These are phyloP conservation scores for Andricus curvator DNA, from an alignment of 2,888 invertebrate genomes.

Conservation along the genomic window DNA sequence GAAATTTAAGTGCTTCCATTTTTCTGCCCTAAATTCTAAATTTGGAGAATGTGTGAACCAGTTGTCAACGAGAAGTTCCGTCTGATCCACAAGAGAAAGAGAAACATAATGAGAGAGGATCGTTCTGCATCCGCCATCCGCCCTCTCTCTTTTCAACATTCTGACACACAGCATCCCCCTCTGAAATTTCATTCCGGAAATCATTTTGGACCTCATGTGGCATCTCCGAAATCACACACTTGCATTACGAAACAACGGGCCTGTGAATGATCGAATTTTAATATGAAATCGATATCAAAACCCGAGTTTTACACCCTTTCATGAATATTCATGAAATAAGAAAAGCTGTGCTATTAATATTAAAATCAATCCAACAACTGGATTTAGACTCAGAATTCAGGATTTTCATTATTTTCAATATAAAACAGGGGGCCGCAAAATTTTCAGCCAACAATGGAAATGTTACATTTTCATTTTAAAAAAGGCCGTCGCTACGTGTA, in stretches of 20 bases:
- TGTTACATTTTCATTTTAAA: too few relatives aligned
- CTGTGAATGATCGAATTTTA: constrained; percentile 14
- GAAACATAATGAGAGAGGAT: constrained; percentile 17
- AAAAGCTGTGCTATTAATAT: constrained; percentile 7
- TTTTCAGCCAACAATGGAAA: too few relatives aligned
- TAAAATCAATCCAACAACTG: constrained; percentile 12
- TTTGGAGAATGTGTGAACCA: not conserved
- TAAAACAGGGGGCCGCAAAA: too few relatives aligned
- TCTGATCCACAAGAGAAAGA: constrained; percentile 17
- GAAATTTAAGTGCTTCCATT: not conserved
- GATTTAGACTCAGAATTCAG: too few relatives aligned
- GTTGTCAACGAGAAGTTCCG: not conserved
- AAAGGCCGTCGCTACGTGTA: too few relatives aligned
- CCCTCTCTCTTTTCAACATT: not conserved
- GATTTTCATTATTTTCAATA: too few relatives aligned
- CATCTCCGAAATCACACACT: not conserved
- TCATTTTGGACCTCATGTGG: constrained; percentile 29
- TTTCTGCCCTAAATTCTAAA: not conserved
- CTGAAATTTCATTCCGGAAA: constrained; percentile 36
- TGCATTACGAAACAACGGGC: constrained; percentile 1
- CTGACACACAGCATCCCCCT: not conserved
- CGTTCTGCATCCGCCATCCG: constrained; percentile 6
- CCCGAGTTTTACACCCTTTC: not conserved
- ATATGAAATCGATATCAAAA: constrained; percentile 28
- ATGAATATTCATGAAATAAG: constrained; percentile 30